phyloP scores from a whole-genome alignment of 2,888 invertebrate genomes.

The Tetropium fuscum region DNA sequence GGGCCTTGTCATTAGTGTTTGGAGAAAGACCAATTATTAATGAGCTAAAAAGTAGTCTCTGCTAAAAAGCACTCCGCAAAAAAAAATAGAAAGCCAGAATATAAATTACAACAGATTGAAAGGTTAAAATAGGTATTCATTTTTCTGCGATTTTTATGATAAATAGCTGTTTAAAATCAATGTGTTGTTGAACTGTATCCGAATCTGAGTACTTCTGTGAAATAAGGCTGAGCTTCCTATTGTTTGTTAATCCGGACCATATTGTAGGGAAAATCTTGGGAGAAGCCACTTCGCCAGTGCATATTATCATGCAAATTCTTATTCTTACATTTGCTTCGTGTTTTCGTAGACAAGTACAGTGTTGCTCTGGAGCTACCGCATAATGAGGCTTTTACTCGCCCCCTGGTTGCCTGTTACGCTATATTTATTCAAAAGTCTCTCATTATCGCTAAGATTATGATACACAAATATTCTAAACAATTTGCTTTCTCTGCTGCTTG shows the following conservation, averaged over 20 bases:
- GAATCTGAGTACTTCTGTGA: slow-evolving; percentile 28
- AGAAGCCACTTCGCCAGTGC: slow-evolving; percentile 59
- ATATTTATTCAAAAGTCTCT: slow-evolving; percentile 51
- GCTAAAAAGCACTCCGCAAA: slow-evolving; percentile 29
- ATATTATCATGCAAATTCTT: slow-evolving; percentile 66
- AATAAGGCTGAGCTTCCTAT: slow-evolving; percentile 35
- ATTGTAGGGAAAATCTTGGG: slow-evolving; percentile 53
- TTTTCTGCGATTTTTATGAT: slow-evolving; percentile 43
- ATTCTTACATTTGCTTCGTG: slow-evolving; percentile 64
- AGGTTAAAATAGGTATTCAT: slow-evolving; percentile 46
- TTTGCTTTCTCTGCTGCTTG: slow-evolving; percentile 30
- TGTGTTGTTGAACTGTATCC: slow-evolving; percentile 40
- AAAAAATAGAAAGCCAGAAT: slow-evolving; percentile 36
- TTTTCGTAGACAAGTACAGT: slow-evolving; percentile 63
- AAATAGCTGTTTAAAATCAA: slow-evolving; percentile 40
- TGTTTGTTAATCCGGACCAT: slow-evolving; percentile 54
- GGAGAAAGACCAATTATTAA: slow-evolving; percentile 42
- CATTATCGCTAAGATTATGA: slow-evolving; percentile 54
- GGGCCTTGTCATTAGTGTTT: slow-evolving; percentile 39
- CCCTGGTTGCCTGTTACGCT: slow-evolving; percentile 45
- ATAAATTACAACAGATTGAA: slow-evolving; percentile 38
- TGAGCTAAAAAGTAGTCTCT: slow-evolving; percentile 43
- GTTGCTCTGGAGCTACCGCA: slow-evolving; percentile 55
- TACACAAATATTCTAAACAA: slow-evolving; percentile 45
- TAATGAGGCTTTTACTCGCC: slow-evolving; percentile 55